A percentile compares a stretch with the other conserved stretches of the same genome.
Evolutionary conservation across 92 coral and sea anemone species (phyloP).

Genomic region (Zoanthus gigantus): DNA sequence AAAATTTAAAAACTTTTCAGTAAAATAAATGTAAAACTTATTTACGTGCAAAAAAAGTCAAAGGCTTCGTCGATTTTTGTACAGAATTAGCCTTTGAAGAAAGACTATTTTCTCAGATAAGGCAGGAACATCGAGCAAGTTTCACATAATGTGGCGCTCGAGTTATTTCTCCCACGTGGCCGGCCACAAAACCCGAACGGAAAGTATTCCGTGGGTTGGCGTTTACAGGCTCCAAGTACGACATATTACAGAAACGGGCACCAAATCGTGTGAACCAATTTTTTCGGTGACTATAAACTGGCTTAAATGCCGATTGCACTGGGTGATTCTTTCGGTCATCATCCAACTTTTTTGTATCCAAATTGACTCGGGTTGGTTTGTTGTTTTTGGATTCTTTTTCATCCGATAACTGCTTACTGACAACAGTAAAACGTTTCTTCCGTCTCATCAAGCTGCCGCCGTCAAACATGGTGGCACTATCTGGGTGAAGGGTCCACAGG

Average conservation of each 20-base stretch:
- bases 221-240: not conserved
- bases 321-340: not conserved
- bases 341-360: not conserved
- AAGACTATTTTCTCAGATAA: not conserved
- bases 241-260: not conserved
- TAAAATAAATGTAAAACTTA: too few relatives aligned
- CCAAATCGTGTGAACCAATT: not conserved
- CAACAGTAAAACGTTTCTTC: constrained; percentile 74
- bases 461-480: constrained; percentile 82
- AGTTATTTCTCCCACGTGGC: not conserved
- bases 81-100: not conserved
- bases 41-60: not conserved
- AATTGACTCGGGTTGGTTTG: not conserved
- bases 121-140: not conserved
- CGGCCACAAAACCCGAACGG: not conserved
- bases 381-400: not conserved
- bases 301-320: constrained; percentile 14
- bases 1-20: too few relatives aligned
- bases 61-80: not conserved
- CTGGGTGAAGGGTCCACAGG: constrained; percentile 87
- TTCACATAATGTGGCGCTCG: not conserved
- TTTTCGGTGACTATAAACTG: not conserved
- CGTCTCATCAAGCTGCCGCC: constrained; percentile 94
- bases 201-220: not conserved
- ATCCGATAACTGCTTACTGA: not conserved